These are phyloP conservation scores for Numida meleagris DNA, from an alignment of 2,113 vertebrate genomes.

Conservation along the genomic window DNA sequence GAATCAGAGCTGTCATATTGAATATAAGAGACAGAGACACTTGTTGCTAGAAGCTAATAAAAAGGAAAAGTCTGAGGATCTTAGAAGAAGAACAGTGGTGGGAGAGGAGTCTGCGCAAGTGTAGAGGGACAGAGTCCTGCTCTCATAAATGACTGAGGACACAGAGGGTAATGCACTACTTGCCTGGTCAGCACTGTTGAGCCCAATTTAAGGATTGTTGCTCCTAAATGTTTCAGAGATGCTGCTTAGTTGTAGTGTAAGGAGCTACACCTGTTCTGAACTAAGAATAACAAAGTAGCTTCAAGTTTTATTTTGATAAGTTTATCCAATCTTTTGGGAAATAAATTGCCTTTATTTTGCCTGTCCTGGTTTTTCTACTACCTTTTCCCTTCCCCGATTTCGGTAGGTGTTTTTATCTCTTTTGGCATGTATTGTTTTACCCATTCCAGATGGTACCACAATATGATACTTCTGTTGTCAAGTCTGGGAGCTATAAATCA, in stretches of 20 bases:
- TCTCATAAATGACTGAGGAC: background rate
- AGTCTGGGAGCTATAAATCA: background rate
- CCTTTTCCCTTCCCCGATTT: background rate
- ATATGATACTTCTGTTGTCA: slow-evolving; percentile 2
- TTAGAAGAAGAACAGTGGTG: fast-evolving
- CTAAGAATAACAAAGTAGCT: background rate
- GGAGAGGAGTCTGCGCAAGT: background rate
- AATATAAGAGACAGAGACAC: background rate
- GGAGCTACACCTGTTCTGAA: background rate
- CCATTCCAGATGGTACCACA: background rate
- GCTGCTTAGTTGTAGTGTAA: background rate
- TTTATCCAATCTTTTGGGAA: background rate
- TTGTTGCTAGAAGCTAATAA: background rate
- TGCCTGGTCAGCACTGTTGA: background rate
- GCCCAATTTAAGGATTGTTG: background rate
- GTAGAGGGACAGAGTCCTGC: background rate
- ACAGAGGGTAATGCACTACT: fast-evolving
- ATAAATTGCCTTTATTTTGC: background rate
- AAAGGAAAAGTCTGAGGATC: background rate
- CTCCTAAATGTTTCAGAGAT: background rate
- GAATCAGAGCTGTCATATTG: background rate
- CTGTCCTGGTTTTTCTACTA: background rate
- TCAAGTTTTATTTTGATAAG: background rate
- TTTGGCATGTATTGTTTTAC: background rate
- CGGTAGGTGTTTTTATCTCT: background rate